Evolutionary conservation across 1,140 invertebrate species (phyloP), one percentile per base, ranked within the genome.

Genomic region (Alviniconcha marisindica): DNA sequence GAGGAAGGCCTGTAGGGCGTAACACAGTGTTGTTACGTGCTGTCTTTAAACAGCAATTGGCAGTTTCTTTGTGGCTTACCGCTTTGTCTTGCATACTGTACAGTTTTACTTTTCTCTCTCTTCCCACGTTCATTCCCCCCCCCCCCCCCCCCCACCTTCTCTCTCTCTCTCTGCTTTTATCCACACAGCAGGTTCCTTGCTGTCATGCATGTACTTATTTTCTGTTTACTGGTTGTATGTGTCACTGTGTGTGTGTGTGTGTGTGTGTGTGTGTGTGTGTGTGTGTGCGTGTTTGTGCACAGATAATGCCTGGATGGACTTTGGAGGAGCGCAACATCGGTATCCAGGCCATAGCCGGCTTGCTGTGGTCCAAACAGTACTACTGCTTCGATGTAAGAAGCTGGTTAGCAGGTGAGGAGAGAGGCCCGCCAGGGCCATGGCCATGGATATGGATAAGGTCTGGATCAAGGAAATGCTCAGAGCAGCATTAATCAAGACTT

Each of bases 321-420:
- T 21, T 38, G n/a, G 84, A 89, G 21, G 85, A 90, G 81, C 40
- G 40, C 10, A 85, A 86, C 40, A 83, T 93, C 31, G 88, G 87
- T 33, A 83, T 88, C 38, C 92, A 92, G 85, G 92, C 92, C 3
- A 87, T 90, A 51, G 91, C 92, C 63, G 92, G 93, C 15, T 86
- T 93, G 2, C 81, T 93, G 42, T 93, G 92, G 92, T 92, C 87
- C 69, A 93, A 93, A 82, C 92, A 93, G 87, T 91, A 91, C 74
- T 93, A 93, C 84, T 84, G 89, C 80, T 93, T 80, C 83, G 86
- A 88, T 56, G 86, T 89, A 15, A 84, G 84, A n/a, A 88, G 89
- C 66, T 91, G 88, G 89, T 73, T 92, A 21, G 78, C 81, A 71
- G 82, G 85, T 83, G n/a, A 69, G 81, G n/a, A n/a, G n/a, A n/a